phyloP scores from a whole-genome alignment of 1,140 invertebrate genomes.

The Drosophila repletoides region DNA sequence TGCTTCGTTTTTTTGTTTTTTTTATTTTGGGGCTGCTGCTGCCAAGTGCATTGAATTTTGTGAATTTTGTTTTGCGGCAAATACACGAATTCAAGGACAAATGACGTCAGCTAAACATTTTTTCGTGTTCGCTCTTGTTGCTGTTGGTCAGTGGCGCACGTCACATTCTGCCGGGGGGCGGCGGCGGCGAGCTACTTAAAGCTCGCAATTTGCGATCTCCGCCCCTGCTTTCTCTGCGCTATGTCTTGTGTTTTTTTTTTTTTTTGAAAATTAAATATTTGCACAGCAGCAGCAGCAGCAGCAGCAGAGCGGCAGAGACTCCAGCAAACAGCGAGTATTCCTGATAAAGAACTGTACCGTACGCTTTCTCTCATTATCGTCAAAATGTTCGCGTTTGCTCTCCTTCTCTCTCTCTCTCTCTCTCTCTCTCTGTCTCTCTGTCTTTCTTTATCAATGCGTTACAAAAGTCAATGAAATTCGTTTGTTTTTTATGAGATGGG shows the following conservation, averaged over 20 bases:
- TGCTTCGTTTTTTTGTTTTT: constrained; percentile 18
- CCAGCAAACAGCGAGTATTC: constrained; percentile 34
- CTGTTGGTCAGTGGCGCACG: constrained; percentile 46
- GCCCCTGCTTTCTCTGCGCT: constrained; percentile 53
- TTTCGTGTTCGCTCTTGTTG: constrained; percentile 44
- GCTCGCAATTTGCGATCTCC: neutral
- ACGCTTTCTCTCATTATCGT: constrained; percentile 7
- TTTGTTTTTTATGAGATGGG: constrained; percentile 31
- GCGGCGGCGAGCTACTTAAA: constrained; percentile 5
- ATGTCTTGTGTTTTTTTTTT: constrained; percentile 49
- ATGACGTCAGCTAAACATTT: constrained; percentile 78
- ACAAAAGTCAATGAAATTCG: constrained; percentile 56
- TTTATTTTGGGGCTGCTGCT: constrained; percentile 22
- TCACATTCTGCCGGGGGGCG: neutral
- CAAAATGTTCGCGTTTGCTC: too few species aligned
- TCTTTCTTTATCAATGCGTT: constrained; percentile 29
- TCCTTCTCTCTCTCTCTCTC: neutral
- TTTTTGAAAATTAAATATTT: constrained; percentile 61
- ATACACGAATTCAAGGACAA: constrained; percentile 78
- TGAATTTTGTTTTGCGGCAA: constrained; percentile 65
- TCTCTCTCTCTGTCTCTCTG: neutral
- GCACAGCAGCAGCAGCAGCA: constrained; percentile 73
- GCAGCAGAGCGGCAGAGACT: constrained; percentile 60
- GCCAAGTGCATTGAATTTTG: constrained; percentile 76
- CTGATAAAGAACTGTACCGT: constrained; percentile 67